phyloP scores from a whole-genome alignment of 1,140 invertebrate species.

The Melanaphis sacchari region DNA sequence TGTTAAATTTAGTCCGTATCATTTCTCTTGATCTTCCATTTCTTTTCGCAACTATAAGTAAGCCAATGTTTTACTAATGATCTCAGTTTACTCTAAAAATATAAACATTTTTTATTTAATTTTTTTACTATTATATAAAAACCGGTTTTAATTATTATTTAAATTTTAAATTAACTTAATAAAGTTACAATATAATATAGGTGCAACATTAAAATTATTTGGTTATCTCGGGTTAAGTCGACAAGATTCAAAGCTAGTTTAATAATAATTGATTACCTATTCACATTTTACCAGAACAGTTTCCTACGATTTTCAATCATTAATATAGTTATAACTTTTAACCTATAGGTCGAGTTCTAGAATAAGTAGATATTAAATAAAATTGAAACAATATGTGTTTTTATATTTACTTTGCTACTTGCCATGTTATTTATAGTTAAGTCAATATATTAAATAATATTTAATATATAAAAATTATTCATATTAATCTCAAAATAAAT shows the following conservation, averaged over 20 bases:
- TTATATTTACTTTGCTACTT: background rate
- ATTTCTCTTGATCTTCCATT: background rate
- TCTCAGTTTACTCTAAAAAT: background rate
- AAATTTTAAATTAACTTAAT: background rate
- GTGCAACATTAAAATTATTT: background rate
- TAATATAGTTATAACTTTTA: background rate
- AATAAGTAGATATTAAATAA: background rate
- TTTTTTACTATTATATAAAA: background rate
- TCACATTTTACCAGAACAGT: background rate
- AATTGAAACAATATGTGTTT: background rate
- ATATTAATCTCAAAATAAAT: background rate
- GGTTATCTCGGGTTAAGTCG: background rate
- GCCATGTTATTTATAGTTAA: background rate
- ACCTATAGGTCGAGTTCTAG: background rate
- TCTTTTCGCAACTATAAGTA: background rate
- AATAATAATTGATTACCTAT: background rate
- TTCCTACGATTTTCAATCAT: background rate
- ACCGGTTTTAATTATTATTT: background rate
- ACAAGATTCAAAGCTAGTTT: background rate
- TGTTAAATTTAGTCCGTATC: background rate
- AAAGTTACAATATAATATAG: background rate
- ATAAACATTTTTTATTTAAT: background rate
- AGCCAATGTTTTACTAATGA: background rate
- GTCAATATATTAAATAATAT: background rate
- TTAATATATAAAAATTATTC: background rate